Conservation (phyloP, 2,888 invertebrate genomes). For the Allolobophora icterica region DNA sequence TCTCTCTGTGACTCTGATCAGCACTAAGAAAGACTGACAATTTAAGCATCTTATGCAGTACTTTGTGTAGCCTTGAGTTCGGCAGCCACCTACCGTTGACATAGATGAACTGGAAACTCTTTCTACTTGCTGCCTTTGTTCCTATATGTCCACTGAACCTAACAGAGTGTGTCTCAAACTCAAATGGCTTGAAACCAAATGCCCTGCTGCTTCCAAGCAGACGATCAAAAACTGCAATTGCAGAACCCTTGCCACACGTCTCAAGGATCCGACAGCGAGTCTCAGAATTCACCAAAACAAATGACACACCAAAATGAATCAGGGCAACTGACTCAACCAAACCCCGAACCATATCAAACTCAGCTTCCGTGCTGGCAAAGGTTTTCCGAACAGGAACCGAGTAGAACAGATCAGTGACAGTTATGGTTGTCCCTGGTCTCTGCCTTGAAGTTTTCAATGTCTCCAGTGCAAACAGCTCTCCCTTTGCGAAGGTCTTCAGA, state of each 20-base stretch:
- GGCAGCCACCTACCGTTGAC: conserved; percentile 72
- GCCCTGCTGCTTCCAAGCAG: conserved; percentile 67
- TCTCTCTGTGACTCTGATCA: conserved; percentile 32
- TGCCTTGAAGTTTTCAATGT: conserved; percentile 68
- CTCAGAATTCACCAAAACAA: conserved; percentile 75
- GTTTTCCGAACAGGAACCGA: conserved; percentile 73
- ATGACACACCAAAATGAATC: conserved; percentile 72
- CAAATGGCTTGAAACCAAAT: conserved; percentile 63
- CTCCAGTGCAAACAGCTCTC: conserved; percentile 65
- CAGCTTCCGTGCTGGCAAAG: conserved; percentile 68
- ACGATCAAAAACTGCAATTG: conserved; percentile 69
- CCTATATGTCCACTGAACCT: conserved; percentile 71
- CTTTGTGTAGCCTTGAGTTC: conserved; percentile 68
- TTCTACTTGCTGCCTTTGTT: conserved; percentile 66
- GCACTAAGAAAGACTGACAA: conserved; percentile 53
- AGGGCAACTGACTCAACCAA: conserved; percentile 73
- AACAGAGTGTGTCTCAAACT: conserved; percentile 66
- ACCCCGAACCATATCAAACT: conserved; percentile 72
- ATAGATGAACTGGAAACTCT: conserved; percentile 72
- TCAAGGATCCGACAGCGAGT: conserved; percentile 71
- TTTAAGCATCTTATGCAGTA: conserved; percentile 64
- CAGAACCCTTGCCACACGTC: conserved; percentile 70
- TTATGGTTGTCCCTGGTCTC: conserved; percentile 77
- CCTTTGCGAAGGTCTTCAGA: conserved; percentile 70
- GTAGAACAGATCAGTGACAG: conserved; percentile 73